Evolutionary conservation across 2,797 vertebrate genomes (phyloP), one percentile per base, ranked within the genome.

Genomic region (Chrosomus eos): DNA sequence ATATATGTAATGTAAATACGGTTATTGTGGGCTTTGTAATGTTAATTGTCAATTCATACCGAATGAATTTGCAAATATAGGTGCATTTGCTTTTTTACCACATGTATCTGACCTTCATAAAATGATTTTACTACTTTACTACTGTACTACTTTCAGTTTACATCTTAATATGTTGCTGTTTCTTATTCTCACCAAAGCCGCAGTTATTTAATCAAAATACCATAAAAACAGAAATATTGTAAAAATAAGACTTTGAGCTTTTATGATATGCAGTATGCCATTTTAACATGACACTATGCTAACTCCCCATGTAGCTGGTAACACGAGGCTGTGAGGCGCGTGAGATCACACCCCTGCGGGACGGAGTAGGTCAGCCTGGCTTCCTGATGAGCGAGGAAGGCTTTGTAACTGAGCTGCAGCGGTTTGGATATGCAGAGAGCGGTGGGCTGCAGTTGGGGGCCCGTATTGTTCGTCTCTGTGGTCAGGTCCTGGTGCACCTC

Each of bases 311-410:
- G 11, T 90, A 98, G 97, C 89, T 97, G 92, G 96, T 98, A 64
- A 97, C 97, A 0, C 93, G 97, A 0, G 97, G 97, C 64, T 98
- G 97, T 0, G 96, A 97, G 93, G 97, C 96, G 0, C 94, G 95
- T 0, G 97, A 98, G 92, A 93, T 98, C 75, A 96, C 95, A 0
- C 95, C 96, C 4, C 92, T 97, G 77, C 94, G 97, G 3, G 97
- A 98, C 0, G 95, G 95, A 18, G 96, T 97, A 16, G 97, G 97
- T 11, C 97, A 97, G 84, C 95, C 97, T 0, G 97, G 97, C 73
- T 97, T 98, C 88, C 93, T 96, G 83, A 96, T 96, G 94, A 97
- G 96, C 38, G 93, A 95, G 43, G 96, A 97, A 80, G 97, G 97
- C 84, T 97, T 98, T 2, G 94, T 98, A 90, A 97, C 95, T 0